Evolutionary conservation across 1,140 invertebrate species (phyloP).

Genomic region (Caenorhabditis inopinata): DNA sequence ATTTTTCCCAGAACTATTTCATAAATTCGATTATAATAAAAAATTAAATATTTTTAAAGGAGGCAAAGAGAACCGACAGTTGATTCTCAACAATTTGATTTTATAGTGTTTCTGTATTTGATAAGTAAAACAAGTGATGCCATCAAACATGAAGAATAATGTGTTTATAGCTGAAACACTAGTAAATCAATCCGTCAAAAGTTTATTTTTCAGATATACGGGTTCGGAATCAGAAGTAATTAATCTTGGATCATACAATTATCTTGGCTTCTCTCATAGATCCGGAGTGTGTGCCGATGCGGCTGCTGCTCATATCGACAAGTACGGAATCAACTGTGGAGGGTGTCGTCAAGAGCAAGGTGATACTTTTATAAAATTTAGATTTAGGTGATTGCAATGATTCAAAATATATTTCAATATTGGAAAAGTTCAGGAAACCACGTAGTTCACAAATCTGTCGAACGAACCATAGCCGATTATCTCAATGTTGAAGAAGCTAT

Average conservation of each 20-base stretch:
- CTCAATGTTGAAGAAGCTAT: conserved; percentile 90
- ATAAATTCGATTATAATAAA: no score
- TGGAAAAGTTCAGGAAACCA: conserved; percentile 53
- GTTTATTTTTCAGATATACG: conserved; percentile 61
- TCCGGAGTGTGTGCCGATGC: conserved; percentile 68
- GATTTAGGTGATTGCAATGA: background rate
- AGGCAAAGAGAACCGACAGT: no score
- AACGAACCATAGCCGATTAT: conserved; percentile 81
- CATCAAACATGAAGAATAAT: no score
- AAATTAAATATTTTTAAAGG: no score
- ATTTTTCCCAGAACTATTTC: no score
- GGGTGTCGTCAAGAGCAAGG: conserved; percentile 67
- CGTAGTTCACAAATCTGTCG: conserved; percentile 79
- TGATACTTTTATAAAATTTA: conserved; percentile 60
- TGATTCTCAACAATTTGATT: no score
- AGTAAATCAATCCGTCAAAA: no score
- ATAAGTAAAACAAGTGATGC: no score
- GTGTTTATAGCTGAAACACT: no score
- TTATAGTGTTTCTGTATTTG: no score
- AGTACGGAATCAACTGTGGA: conserved; percentile 68
- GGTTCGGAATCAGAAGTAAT: conserved; percentile 68
- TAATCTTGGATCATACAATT: conserved; percentile 72
- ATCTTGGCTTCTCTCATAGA: conserved; percentile 71
- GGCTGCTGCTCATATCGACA: conserved; percentile 65
- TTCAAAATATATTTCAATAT: background rate